phyloP scores from a whole-genome alignment of 2,888 invertebrate species.

The Leptogaster cylindrica region DNA sequence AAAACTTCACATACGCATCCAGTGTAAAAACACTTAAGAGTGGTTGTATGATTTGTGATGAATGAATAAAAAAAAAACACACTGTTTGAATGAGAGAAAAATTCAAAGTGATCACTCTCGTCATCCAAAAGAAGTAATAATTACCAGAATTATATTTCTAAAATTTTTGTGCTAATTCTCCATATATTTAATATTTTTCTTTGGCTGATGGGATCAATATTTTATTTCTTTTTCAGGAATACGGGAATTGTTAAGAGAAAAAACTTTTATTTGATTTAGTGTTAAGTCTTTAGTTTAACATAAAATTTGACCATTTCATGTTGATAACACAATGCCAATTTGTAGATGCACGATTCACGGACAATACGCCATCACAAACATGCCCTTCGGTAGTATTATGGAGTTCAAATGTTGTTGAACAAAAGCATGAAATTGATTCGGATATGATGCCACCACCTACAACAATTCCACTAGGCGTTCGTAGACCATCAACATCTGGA shows the following conservation, averaged over 20 bases:
- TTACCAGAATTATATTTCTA: background rate
- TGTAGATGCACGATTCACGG: conserved; percentile 59
- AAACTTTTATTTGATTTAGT: no score
- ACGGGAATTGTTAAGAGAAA: conserved; percentile 18
- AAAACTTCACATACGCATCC: no score
- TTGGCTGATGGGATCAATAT: conserved; percentile 49
- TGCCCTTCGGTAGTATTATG: conserved; percentile 41
- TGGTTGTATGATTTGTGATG: no score
- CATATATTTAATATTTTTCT: conserved; percentile 24
- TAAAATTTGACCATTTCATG: conserved; percentile 48
- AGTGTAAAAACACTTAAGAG: no score
- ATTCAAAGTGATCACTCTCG: conserved; percentile 52
- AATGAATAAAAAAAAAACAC: no score
- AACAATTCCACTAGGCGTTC: conserved; percentile 67
- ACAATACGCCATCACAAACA: conserved; percentile 46
- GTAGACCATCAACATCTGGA: conserved; percentile 69
- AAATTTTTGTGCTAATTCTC: background rate
- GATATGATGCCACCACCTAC: conserved; percentile 75
- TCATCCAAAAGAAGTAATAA: conserved; percentile 46
- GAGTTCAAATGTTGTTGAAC: conserved; percentile 53
- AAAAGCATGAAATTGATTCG: conserved; percentile 65
- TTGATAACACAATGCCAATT: conserved; percentile 49
- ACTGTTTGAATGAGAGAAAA: no score
- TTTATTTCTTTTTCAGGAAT: conserved; percentile 38
- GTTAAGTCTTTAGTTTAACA: conserved; percentile 36